phyloP scores from a whole-genome alignment of 2,888 invertebrate species.

The Campopleginae sp. region DNA sequence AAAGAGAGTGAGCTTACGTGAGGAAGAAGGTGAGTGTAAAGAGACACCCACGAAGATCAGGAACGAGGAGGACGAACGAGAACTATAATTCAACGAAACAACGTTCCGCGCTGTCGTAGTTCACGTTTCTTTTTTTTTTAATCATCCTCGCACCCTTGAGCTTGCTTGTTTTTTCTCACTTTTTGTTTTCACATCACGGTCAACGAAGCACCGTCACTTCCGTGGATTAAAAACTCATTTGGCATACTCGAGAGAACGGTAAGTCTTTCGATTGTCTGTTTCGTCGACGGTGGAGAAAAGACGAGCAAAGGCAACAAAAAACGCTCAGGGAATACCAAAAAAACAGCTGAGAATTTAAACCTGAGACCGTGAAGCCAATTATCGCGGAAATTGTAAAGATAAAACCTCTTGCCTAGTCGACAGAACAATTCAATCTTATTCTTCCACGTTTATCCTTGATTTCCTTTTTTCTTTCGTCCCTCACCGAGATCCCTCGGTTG shows the following conservation, averaged over 20 bases:
- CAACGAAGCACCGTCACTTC: conserved; percentile 59
- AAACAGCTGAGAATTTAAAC: neutral
- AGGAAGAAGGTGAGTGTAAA: conserved; percentile 30
- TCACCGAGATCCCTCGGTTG: neutral
- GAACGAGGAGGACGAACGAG: conserved; percentile 31
- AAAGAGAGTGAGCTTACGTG: conserved; percentile 27
- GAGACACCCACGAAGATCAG: conserved; percentile 58
- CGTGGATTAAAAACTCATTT: conserved; percentile 68
- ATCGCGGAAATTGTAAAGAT: conserved; percentile 39
- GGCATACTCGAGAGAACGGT: conserved; percentile 26
- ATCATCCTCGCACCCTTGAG: neutral
- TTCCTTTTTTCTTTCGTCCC: conserved; percentile 7
- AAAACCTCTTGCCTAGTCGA: conserved; percentile 30
- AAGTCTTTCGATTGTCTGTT: conserved; percentile 34
- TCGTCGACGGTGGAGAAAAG: conserved; percentile 26
- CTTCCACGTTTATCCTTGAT: neutral
- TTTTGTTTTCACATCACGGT: conserved; percentile 37
- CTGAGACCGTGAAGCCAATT: conserved; percentile 49
- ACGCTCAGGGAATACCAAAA: neutral
- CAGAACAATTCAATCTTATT: conserved; percentile 50
- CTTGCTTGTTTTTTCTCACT: neutral
- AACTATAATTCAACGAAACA: conserved; percentile 59
- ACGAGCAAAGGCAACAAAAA: conserved; percentile 2
- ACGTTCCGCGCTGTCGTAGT: conserved; percentile 21
- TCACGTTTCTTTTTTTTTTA: conserved; percentile 23